Base-by-base conservation (phyloP, 2,797 vertebrate genomes). In the Acanthis flammea region DNA sequence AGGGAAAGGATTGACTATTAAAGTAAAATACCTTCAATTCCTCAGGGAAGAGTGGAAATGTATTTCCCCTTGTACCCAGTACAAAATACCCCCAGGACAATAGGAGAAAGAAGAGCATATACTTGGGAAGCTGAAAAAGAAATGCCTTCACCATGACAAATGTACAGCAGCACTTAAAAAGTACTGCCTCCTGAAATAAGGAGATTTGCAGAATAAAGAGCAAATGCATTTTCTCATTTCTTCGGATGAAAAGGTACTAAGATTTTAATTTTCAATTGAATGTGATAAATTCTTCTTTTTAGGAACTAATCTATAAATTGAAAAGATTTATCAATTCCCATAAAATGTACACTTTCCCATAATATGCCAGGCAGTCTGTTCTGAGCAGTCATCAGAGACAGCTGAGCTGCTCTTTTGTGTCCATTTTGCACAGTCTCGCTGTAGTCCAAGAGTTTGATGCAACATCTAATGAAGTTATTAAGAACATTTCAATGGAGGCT, bases 141-240 rank as follows among this genome's bases (percentile, higher is more conserved):
- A 85, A 76, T 28, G 21, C 30, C 45, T 82, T 82, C 2, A 2
- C 47, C 24, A 2, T 31, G 80, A 58, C 48, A 90, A 70, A 80
- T 22, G 70, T 42, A 66, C 30, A 66, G 76, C 47, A 92, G 84
- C 58, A 18, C 65, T 82, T 95, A 18, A 47, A 74, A 78, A 86
- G 66, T 33, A 68, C 44, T 39, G 14, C 25, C 66, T 77, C 5
- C 61, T 78, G 87, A 93, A 92, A 88, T 44, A 55, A 58, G 91
- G 79, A 86, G 78, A 72, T 90, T 66, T 91, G 65, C 81, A 71
- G 72, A 65, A 84, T 58, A 86, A 88, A 93, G 74, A 74, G 45
- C 57, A 84, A 80, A 72, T 41, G 54, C 35, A 19, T 89, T 93
- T 83, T 78, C 85, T 83, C 65, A 58, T 95, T 87, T 88, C 62